Percentiles rank a stretch among this genome's conserved stretches.
These are phyloP conservation scores for Fissipunctia ypsillon DNA, from an alignment of 2,888 invertebrate species.

Conservation along the genomic window DNA sequence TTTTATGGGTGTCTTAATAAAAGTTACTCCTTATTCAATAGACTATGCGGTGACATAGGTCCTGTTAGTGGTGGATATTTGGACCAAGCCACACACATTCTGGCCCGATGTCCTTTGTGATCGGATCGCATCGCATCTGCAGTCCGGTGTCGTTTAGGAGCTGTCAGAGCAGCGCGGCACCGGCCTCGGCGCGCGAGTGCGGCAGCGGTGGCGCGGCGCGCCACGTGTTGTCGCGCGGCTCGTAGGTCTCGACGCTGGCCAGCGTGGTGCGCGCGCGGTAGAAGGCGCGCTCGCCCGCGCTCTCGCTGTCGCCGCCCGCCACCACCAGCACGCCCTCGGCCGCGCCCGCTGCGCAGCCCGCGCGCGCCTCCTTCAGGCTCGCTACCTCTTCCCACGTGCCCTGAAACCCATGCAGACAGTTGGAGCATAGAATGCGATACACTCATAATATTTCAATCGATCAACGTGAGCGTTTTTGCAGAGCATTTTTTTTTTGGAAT, in stretches of 20 bases:
- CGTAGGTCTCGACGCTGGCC: slow-evolving; percentile 95
- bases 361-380: slow-evolving; percentile 93
- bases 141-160: background rate
- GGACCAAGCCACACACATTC: slow-evolving; percentile 6
- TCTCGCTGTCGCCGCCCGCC: slow-evolving; percentile 96
- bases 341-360: slow-evolving; percentile 96
- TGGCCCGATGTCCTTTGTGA: slow-evolving; percentile 13
- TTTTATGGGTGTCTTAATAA: background rate
- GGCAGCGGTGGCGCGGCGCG: slow-evolving; percentile 94
- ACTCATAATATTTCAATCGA: background rate
- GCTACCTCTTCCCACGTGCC: slow-evolving; percentile 95
- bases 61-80: slow-evolving; percentile 5
- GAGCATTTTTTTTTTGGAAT: background rate
- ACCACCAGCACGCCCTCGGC: slow-evolving; percentile 95
- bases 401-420: slow-evolving; percentile 76
- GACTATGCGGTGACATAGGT: background rate
- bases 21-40: background rate
- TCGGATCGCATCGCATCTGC: background rate
- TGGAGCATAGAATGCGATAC: background rate
- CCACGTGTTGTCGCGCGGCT: slow-evolving; percentile 95
- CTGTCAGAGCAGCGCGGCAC: slow-evolving; percentile 94
- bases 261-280: slow-evolving; percentile 96
- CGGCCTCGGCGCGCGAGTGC: slow-evolving; percentile 96
- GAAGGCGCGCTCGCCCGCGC: slow-evolving; percentile 93
- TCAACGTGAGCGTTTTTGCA: background rate